Conservation (phyloP, 2,113 vertebrate genomes). For the Phoenicopterus ruber region DNA sequence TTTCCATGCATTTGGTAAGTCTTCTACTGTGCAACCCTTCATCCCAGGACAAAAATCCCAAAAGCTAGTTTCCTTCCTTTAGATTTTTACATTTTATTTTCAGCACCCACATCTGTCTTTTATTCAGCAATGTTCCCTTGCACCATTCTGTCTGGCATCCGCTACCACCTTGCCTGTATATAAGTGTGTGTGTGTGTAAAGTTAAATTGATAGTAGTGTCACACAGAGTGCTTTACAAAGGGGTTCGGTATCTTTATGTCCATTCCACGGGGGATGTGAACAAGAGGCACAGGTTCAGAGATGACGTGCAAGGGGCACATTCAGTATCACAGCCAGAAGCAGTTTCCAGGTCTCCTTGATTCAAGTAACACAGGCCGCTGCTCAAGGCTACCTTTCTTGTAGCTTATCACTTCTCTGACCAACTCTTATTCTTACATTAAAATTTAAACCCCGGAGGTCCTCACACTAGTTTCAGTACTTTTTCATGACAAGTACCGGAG, state of each 20-base stretch:
- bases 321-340: neutral
- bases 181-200: too few species aligned
- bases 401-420: neutral
- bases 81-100: neutral
- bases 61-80: neutral
- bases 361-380: neutral
- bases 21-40: neutral
- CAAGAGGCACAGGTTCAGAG: neutral
- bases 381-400: neutral
- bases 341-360: neutral
- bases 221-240: neutral
- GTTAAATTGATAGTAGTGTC: neutral
- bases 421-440: neutral
- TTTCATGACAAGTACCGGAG: neutral
- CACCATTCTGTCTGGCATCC: neutral
- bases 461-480: neutral
- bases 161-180: neutral
- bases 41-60: neutral
- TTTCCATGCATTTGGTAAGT: neutral
- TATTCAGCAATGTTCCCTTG: neutral
- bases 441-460: neutral
- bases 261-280: neutral
- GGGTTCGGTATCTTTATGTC: neutral
- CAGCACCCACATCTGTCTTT: neutral
- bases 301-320: neutral